These are phyloP conservation scores for Mesocentrotus franciscanus DNA, from an alignment of 53 echinoderm and acorn worm genomes.

Conservation along the genomic window DNA sequence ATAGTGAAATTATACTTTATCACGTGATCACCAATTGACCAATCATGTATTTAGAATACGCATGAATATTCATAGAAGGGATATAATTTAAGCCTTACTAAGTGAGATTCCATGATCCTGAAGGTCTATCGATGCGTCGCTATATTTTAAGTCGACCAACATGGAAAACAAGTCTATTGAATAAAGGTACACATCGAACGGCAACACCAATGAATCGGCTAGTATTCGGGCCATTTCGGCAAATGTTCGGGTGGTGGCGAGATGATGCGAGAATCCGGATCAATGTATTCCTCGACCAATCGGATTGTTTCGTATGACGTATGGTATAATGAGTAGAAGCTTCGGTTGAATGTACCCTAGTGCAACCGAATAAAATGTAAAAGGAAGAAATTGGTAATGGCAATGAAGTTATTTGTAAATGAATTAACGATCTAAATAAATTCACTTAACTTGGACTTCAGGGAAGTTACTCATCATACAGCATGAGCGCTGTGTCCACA, in stretches of 20 bases:
- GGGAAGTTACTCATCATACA: no score
- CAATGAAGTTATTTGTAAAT: neutral
- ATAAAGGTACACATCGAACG: slow-evolving; percentile 15
- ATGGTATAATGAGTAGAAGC: slow-evolving; percentile 77
- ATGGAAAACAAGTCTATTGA: neutral
- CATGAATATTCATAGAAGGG: no score
- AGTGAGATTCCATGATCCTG: slow-evolving; percentile 29
- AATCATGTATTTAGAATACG: no score
- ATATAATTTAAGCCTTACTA: neutral
- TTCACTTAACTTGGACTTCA: no score
- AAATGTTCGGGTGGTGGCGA: slow-evolving; percentile 67
- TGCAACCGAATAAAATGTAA: neutral
- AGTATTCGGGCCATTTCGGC: slow-evolving; percentile 72
- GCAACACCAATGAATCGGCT: slow-evolving; percentile 56
- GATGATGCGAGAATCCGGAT: slow-evolving; percentile 70
- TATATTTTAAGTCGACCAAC: neutral
- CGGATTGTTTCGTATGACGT: slow-evolving; percentile 79
- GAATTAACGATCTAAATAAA: no score
- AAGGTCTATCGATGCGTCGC: neutral
- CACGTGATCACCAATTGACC: no score
- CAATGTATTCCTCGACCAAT: slow-evolving; percentile 75
- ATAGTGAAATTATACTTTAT: no score
- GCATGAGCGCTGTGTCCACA: no score
- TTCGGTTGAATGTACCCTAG: slow-evolving; percentile 44
- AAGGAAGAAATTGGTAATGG: neutral